A percentile compares a stretch with the other conserved stretches of the same genome.
phyloP scores from a whole-genome alignment of 2,113 vertebrate species.

The Ptilorrhoa leucosticta region DNA sequence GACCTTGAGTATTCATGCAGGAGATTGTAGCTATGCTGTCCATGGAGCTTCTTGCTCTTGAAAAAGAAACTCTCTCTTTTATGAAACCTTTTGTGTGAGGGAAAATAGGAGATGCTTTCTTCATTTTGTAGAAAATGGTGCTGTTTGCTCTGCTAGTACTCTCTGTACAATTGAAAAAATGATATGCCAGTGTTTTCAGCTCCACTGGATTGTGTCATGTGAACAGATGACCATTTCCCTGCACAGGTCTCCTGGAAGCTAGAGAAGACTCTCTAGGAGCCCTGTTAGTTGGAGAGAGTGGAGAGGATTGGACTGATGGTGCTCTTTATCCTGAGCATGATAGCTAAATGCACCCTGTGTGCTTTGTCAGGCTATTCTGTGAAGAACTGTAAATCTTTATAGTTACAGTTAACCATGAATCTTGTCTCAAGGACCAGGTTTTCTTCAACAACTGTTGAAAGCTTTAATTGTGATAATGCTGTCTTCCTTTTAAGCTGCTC shows the following conservation, averaged over 20 bases:
- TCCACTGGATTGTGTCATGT: background rate
- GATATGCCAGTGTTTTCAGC: background rate
- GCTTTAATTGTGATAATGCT: background rate
- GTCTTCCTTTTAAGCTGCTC: constrained; percentile 18
- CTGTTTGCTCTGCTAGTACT: background rate
- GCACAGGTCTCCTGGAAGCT: background rate
- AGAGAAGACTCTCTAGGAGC: background rate
- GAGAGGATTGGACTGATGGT: background rate
- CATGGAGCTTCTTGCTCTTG: background rate
- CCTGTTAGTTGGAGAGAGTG: background rate
- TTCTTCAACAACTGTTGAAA: background rate
- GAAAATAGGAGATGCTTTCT: background rate
- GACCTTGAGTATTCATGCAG: background rate
- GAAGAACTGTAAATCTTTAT: background rate
- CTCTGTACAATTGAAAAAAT: background rate
- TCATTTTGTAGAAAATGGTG: background rate
- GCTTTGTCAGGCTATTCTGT: background rate
- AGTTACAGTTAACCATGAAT: background rate
- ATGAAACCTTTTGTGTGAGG: background rate
- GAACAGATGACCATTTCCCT: background rate
- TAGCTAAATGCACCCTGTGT: background rate
- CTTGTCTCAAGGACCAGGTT: constrained; percentile 1
- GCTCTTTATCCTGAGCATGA: background rate
- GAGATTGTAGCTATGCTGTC: background rate
- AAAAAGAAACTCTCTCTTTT: background rate